Base-by-base conservation (phyloP, 2,797 vertebrate genomes). In the Pelobates cultripes region DNA sequence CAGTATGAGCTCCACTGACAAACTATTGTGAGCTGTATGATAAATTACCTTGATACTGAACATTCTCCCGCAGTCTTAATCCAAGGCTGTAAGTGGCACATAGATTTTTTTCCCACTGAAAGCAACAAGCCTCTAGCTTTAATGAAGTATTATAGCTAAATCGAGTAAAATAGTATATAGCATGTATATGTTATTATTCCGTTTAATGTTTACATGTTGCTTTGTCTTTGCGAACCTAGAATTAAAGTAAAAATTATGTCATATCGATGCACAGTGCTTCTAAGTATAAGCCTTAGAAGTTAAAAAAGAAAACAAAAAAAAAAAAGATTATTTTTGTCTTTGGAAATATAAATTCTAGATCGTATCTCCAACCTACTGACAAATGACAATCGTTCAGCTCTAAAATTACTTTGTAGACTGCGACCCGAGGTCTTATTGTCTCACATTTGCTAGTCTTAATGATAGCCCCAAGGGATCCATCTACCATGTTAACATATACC, bases 371-470 rank as follows among this genome's bases (percentile, higher is more conserved):
- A 60, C 51, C 67, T 67, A 44, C 44, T 80, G 82, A 84, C 77
- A 79, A 84, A 84, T 72, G 57, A 72, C 77, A 84, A 70, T 63
- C 67, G 72, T 75, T 80, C 77, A 80, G 73, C 73, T 84, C 57
- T 67, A 84, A 80, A 84, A 79, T 80, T 45, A 80, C 82, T 84
- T 84, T 77, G 75, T 64, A 80, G 60, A 76, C 73, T 75, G 77
- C 17, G 72, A 79, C 77, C 81, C 64, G 77, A 80, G 77, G 77
- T 84, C 73, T 53, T 76, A 44, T 42, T 75, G 73, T 76, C 73
- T 84, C 68, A 75, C 73, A 80, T 84, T 84, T 80, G 77, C 68
- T 66, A 72, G 77, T 66, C 73, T 53, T 75, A 80, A 84, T 79
- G 82, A 84, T 76, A 80, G 77, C 73, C 82, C 68, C 17, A 41